Conservation (phyloP, 2,113 vertebrate species). For the Sceloporus tristichus region DNA sequence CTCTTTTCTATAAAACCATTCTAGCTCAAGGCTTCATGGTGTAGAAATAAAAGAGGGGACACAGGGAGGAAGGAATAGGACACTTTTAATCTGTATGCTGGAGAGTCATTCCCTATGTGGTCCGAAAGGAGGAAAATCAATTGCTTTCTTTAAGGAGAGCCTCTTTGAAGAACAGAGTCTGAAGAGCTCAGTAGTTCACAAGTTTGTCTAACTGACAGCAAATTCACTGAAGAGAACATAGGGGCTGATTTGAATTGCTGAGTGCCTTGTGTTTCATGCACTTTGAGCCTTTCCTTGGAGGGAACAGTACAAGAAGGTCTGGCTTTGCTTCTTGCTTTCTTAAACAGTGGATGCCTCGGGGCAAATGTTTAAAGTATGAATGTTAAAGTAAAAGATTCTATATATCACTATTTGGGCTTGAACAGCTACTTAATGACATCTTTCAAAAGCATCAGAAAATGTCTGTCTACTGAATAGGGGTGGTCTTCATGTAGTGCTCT, state of each 20-base stretch:
- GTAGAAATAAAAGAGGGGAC: conserved; percentile 35
- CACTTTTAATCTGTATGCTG: conserved; percentile 30
- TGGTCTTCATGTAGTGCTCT: background rate
- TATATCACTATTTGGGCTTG: background rate
- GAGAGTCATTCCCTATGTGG: conserved; percentile 16
- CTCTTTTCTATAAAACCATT: background rate
- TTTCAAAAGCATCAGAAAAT: no score
- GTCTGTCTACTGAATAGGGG: no score
- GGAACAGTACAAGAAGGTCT: conserved; percentile 11
- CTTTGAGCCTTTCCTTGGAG: conserved; percentile 32
- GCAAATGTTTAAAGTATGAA: background rate
- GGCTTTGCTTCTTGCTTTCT: background rate
- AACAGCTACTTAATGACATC: background rate
- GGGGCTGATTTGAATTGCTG: conserved; percentile 55
- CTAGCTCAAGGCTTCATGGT: background rate
- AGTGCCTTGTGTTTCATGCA: background rate
- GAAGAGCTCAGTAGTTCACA: conserved; percentile 40
- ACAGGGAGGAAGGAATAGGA: conserved; percentile 33
- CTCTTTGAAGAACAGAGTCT: conserved; percentile 42
- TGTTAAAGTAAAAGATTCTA: conserved; percentile 17
- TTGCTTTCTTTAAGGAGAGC: conserved; percentile 26
- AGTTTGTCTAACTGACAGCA: conserved; percentile 46
- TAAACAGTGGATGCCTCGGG: background rate
- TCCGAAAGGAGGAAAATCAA: conserved; percentile 16
- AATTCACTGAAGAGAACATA: background rate